Evolutionary conservation across 2,888 invertebrate genomes (phyloP).

Genomic region (Actias luna): DNA sequence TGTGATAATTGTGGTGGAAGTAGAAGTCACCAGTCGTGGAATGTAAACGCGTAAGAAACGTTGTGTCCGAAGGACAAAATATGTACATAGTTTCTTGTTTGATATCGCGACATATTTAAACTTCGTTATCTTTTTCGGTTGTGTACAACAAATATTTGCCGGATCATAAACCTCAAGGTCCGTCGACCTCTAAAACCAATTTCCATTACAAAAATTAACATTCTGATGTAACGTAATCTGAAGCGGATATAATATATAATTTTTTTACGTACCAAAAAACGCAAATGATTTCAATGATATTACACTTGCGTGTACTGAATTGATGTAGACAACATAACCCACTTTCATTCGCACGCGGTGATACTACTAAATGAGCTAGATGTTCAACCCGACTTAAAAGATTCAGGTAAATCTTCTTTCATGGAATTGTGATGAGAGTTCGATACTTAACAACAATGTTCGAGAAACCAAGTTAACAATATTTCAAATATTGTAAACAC

Average conservation of each 20-base stretch:
- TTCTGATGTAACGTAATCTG: constrained; percentile 14
- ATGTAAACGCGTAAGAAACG: neutral
- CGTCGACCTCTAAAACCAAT: constrained; percentile 42
- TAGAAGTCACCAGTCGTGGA: neutral
- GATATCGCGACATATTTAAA: constrained; percentile 42
- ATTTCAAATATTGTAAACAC: neutral
- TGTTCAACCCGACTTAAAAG: constrained; percentile 20
- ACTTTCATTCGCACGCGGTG: constrained; percentile 43
- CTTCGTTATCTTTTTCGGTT: constrained; percentile 42
- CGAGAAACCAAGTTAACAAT: neutral
- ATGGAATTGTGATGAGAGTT: constrained; percentile 33
- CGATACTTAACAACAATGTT: neutral
- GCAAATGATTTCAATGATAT: constrained; percentile 10
- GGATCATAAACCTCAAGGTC: constrained; percentile 46
- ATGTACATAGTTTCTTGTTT: constrained; percentile 27
- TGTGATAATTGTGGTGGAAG: neutral
- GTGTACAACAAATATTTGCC: constrained; percentile 52
- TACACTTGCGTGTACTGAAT: constrained; percentile 11
- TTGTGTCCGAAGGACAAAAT: constrained; percentile 29
- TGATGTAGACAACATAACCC: constrained; percentile 34
- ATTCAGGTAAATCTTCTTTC: constrained; percentile 43
- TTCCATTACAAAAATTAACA: constrained; percentile 22
- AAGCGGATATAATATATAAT: constrained; percentile 9
- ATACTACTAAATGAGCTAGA: constrained; percentile 25
- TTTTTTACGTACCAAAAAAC: constrained; percentile 13